Evolutionary conservation across 2,113 vertebrate genomes (phyloP).

Genomic region (Grammomys dolichurus): DNA sequence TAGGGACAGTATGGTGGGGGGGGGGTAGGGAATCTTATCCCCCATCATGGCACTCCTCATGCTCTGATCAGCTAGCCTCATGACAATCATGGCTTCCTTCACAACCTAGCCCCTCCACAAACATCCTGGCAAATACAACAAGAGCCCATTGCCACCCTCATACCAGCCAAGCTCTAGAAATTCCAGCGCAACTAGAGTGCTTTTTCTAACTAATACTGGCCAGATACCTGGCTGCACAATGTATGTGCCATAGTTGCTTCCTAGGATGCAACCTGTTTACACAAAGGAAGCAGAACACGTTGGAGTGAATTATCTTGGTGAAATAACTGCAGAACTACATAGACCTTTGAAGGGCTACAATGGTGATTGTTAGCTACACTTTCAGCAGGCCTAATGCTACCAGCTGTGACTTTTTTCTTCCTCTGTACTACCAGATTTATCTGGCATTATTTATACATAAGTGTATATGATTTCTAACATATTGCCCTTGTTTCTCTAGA

Average conservation of each 20-base stretch:
- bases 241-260: not conserved
- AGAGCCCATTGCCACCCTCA: not conserved
- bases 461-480: not conserved
- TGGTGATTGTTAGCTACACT: not conserved
- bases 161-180: constrained; percentile 5
- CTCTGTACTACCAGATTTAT: not conserved
- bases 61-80: not conserved
- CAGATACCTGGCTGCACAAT: not conserved
- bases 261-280: not conserved
- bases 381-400: not conserved
- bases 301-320: not conserved
- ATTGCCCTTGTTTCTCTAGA: not conserved
- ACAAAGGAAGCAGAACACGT: not conserved
- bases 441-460: not conserved
- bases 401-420: not conserved
- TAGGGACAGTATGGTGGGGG: not conserved
- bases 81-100: not conserved
- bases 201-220: not conserved
- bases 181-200: not conserved
- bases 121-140: not conserved
- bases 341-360: not conserved
- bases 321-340: not conserved
- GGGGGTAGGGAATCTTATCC: too few relatives aligned
- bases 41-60: not conserved
- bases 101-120: not conserved